These are phyloP conservation scores for Urocynchramus pylzowi DNA, from an alignment of 2,113 vertebrate genomes.

Conservation along the genomic window DNA sequence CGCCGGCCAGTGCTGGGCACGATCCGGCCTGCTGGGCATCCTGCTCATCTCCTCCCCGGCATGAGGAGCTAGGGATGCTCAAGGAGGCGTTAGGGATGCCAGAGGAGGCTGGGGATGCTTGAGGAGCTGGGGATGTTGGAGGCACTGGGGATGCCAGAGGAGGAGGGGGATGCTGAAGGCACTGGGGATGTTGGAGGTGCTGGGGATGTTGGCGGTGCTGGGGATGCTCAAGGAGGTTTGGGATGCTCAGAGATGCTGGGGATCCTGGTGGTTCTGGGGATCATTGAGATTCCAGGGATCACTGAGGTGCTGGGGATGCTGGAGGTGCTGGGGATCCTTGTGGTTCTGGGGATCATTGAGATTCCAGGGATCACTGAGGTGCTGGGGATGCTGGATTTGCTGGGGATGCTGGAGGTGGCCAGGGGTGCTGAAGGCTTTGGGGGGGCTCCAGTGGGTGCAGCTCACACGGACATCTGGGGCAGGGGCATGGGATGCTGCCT, in stretches of 20 bases:
- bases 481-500: background rate
- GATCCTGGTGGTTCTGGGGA: background rate
- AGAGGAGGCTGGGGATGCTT: background rate
- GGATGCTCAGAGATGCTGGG: no score
- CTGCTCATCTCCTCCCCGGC: background rate
- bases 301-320: background rate
- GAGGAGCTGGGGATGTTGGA: background rate
- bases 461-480: rapidly evolving
- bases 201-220: background rate
- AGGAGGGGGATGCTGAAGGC: rapidly evolving
- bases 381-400: no score
- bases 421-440: background rate
- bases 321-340: no score
- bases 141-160: rapidly evolving
- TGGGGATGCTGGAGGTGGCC: background rate
- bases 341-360: no score
- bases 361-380: no score
- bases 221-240: rapidly evolving
- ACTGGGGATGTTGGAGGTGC: rapidly evolving
- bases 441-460: rapidly evolving
- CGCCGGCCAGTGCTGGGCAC: background rate
- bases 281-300: no score
- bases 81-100: background rate
- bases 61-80: background rate
- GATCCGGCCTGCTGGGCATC: background rate